Base-by-base conservation (phyloP, 2,888 invertebrate genomes). In the Himalopsyche japonica region DNA sequence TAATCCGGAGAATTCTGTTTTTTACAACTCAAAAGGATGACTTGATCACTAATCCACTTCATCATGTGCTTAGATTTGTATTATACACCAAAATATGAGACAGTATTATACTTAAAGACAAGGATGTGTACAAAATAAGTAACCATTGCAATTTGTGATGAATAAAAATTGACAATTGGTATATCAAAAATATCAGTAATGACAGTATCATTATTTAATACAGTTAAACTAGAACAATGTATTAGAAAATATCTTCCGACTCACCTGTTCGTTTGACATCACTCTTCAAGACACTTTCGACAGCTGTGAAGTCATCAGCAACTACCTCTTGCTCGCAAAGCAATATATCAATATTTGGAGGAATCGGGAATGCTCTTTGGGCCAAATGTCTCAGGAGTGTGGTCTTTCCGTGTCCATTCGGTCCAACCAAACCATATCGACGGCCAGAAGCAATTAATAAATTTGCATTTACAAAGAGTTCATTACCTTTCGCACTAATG, bases 331-430 rank as follows among this genome's bases (percentile, higher is more conserved):
- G 99, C 92, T 99, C 99, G 90, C 99, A 99, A 88, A 98, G 95
- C 84, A 99, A 92, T 84, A 99, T 97, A 88, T 94, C 99, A 88
- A 99, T 99, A 88, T 97, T 97, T 0, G 98, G 97, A 0, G 99
- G 99, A 88, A 99, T 97, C 80, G 96, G 96, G 89, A 99, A 96
- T 8, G 97, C 97, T 87, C 98, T 93, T 82, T 96, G 95, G 0
- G 98, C 97, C 87, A 99, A 95, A 89, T 99, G 99, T 84, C 98
- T 94, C 82, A 99, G 91, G 34, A 99, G 90, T 0, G 99, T 99
- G 0, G 99, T 99, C 92, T 99, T 99, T 18, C 99, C 99, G 92
- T 99, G 98, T 0, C 98, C 99, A 90, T 99, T 99, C 0, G 99
- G 99, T 32, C 99, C 99, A 2, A 99, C 99, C 6, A 99, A 93